These are phyloP conservation scores for Phrynosoma blainvillii DNA, from an alignment of 2,113 vertebrate genomes.

Conservation along the genomic window DNA sequence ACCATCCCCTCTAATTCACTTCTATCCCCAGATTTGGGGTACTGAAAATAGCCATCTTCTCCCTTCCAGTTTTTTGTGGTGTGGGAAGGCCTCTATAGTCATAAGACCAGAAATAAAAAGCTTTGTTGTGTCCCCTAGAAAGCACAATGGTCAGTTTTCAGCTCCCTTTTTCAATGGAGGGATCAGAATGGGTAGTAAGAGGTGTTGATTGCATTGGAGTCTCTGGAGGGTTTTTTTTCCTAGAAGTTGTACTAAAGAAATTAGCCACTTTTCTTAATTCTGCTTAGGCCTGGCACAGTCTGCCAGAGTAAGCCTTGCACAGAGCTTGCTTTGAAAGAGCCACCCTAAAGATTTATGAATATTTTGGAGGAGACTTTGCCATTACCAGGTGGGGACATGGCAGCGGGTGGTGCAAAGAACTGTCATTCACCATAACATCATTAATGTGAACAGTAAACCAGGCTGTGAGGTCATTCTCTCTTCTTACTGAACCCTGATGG, in stretches of 20 bases:
- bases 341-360: constrained; percentile 39
- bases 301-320: neutral
- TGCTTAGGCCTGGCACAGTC: constrained; percentile 16
- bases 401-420: neutral
- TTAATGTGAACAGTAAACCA: neutral
- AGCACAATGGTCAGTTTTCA: neutral
- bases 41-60: too few species aligned
- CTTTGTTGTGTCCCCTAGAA: too few species aligned
- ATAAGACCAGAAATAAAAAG: too few species aligned
- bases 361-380: constrained; percentile 17
- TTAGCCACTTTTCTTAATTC: neutral
- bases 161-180: neutral
- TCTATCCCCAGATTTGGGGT: too few species aligned
- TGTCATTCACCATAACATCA: neutral
- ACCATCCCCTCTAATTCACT: too few species aligned
- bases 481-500: constrained; percentile 37
- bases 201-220: too few species aligned
- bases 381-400: constrained; percentile 43
- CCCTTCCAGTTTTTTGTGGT: too few species aligned
- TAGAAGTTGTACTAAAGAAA: neutral
- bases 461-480: neutral
- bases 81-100: too few species aligned
- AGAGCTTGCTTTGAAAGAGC: constrained; percentile 1
- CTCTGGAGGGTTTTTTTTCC: too few species aligned
- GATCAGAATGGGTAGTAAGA: neutral